These are phyloP conservation scores for Ctenomys sociabilis DNA, from an alignment of 2,113 vertebrate genomes.

Conservation along the genomic window DNA sequence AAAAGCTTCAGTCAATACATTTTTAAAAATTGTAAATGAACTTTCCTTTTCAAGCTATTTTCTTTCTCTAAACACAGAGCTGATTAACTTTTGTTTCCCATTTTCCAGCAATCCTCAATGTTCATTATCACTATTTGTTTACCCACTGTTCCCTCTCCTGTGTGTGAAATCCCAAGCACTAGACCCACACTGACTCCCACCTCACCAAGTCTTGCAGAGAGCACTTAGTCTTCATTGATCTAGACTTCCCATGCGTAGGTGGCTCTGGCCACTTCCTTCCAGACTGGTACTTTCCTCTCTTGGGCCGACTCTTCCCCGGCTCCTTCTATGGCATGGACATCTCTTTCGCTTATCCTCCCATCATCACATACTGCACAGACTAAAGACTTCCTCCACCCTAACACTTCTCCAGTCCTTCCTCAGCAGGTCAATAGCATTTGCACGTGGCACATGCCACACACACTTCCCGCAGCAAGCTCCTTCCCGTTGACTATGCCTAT, in stretches of 20 bases:
- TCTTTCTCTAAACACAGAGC: background rate
- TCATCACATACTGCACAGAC: background rate
- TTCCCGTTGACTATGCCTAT: background rate
- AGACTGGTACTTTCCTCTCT: no score
- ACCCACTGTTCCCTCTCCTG: background rate
- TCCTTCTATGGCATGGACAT: background rate
- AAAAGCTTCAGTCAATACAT: background rate
- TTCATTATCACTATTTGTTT: background rate
- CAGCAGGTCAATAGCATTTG: background rate
- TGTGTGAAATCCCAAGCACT: background rate
- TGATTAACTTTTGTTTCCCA: background rate
- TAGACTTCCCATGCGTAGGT: background rate
- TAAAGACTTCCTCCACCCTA: background rate
- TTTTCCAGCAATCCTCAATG: background rate
- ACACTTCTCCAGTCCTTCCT: background rate
- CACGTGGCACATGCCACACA: no score
- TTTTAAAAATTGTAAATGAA: background rate
- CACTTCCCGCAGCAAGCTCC: background rate
- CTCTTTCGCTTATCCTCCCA: background rate
- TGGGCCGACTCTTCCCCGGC: background rate
- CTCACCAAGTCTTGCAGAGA: background rate
- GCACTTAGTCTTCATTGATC: background rate
- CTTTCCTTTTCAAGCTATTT: background rate
- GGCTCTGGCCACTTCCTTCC: background rate
- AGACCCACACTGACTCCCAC: background rate